Percentiles rank a stretch among this genome's conserved stretches.
Evolutionary conservation across 2,113 vertebrate species (phyloP).

Genomic region (Illadopsis cleaveri): DNA sequence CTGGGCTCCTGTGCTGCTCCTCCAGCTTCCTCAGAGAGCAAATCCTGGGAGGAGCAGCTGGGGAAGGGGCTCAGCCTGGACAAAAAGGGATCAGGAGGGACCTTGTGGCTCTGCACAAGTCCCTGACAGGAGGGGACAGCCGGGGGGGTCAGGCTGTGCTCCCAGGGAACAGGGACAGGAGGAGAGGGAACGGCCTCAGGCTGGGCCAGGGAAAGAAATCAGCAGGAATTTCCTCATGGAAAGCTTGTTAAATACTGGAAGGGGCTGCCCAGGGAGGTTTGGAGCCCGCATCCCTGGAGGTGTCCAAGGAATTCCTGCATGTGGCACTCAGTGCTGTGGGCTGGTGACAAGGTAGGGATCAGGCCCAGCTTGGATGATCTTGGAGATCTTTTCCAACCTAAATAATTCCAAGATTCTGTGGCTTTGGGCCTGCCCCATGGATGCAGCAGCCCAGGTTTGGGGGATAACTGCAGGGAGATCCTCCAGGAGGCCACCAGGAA

Average conservation of each 20-base stretch:
- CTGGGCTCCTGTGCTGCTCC: not conserved
- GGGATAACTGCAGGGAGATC: not conserved
- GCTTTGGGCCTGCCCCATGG: not conserved
- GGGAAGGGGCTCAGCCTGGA: not conserved
- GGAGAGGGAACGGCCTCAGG: not conserved
- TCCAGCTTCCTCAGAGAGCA: not conserved
- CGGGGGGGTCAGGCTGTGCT: too few species aligned
- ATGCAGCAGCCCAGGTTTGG: rapidly evolving
- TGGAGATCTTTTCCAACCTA: not conserved
- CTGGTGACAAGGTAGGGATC: not conserved
- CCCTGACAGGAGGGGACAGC: not conserved
- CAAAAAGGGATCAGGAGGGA: not conserved
- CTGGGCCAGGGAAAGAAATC: not conserved
- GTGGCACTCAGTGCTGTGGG: not conserved
- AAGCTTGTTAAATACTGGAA: not conserved
- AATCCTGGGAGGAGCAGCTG: not conserved
- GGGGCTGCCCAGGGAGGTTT: not conserved
- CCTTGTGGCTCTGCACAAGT: not conserved
- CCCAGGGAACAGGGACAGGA: not conserved
- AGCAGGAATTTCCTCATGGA: not conserved
- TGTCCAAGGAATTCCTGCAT: not conserved
- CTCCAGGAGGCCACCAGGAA: not conserved
- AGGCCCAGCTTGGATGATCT: rapidly evolving
- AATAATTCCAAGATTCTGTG: not conserved
- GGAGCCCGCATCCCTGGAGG: not conserved